Evolutionary conservation across 2,113 vertebrate species (phyloP).

Genomic region (Elanus axillaris): DNA sequence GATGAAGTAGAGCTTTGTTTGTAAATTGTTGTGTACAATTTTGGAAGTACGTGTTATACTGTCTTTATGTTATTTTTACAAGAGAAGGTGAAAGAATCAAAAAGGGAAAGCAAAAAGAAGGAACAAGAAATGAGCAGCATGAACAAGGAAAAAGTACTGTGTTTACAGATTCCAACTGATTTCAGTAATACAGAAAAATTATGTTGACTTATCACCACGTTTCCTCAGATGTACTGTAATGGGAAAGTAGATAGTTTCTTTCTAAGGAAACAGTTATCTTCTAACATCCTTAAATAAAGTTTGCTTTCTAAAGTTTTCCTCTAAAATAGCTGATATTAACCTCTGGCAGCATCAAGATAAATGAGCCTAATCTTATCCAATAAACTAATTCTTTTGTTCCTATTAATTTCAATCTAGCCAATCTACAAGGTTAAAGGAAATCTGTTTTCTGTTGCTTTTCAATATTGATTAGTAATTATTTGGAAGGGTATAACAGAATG

Average conservation of each 20-base stretch:
- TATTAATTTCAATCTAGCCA: background rate
- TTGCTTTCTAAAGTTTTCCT: background rate
- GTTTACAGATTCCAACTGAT: background rate
- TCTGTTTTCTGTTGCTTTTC: background rate
- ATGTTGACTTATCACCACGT: background rate
- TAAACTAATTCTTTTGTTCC: background rate
- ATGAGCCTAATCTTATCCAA: background rate
- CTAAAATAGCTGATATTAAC: background rate
- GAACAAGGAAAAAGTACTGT: background rate
- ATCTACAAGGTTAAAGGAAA: background rate
- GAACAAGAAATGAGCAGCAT: background rate
- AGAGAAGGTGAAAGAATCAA: background rate
- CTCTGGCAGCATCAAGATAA: background rate
- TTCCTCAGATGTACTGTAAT: background rate
- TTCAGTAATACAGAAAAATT: background rate
- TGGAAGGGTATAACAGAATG: background rate
- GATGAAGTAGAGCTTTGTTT: background rate
- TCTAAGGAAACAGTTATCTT: background rate
- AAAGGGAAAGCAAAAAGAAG: background rate
- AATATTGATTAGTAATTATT: conserved; percentile 12
- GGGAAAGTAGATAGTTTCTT: background rate
- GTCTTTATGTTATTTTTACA: background rate
- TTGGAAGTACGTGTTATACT: rapidly evolving
- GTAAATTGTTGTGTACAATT: background rate
- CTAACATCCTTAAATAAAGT: background rate